phyloP scores from a whole-genome alignment of 2,113 vertebrate genomes.

The Nycticorax nycticorax region DNA sequence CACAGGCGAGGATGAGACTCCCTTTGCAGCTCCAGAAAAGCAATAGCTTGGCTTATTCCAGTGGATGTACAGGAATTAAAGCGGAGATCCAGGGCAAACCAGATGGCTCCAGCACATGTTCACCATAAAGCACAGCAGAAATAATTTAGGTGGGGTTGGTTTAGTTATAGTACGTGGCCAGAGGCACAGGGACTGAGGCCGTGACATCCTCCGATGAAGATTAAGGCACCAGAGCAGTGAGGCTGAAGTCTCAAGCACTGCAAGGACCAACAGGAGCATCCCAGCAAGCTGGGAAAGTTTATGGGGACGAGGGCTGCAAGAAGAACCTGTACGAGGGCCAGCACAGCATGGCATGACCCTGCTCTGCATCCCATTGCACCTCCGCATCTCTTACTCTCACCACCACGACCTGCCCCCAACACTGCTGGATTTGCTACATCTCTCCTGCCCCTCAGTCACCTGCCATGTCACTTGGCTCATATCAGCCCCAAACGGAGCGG shows the following conservation, averaged over 20 bases:
- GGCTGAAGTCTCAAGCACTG: neutral
- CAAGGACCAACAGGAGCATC: neutral
- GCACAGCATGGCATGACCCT: neutral
- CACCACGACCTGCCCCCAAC: rapidly evolving
- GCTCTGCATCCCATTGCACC: neutral
- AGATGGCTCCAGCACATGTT: neutral
- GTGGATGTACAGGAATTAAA: neutral
- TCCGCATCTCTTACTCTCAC: neutral
- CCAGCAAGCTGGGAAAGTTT: neutral
- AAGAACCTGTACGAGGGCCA: rapidly evolving
- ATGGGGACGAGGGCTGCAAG: neutral
- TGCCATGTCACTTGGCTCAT: rapidly evolving
- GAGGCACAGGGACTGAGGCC: neutral
- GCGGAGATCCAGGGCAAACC: neutral
- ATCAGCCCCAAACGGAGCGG: neutral
- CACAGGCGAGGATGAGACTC: neutral
- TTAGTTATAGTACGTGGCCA: rapidly evolving
- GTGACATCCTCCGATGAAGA: neutral
- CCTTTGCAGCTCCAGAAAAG: neutral
- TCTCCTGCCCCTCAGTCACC: neutral
- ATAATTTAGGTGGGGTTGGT: neutral
- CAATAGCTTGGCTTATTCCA: neutral
- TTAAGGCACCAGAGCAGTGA: neutral
- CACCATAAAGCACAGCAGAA: neutral
- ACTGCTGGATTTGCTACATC: neutral